A percentile compares a stretch with the other conserved stretches of the same genome.
Evolutionary conservation across 53 echinoderm and acorn worm species (phyloP).

Genomic region (Mesocentrotus franciscanus): DNA sequence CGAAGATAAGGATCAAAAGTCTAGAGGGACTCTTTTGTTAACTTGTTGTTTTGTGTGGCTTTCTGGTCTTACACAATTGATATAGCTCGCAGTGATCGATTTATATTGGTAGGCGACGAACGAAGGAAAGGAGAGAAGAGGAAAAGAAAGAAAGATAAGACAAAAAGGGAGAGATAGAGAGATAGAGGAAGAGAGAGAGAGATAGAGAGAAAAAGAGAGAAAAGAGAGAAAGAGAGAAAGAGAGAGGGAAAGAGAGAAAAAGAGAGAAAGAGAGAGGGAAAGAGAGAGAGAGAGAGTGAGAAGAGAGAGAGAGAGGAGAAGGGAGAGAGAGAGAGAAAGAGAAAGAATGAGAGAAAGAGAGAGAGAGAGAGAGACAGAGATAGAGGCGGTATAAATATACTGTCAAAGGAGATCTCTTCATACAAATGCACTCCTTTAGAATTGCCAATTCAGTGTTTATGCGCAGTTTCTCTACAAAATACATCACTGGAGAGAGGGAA

Average conservation of each 20-base stretch:
- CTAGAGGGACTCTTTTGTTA: conserved; percentile 27
- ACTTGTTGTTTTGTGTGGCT: conserved; percentile 48
- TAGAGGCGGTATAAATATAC: not conserved
- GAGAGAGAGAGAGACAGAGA: not conserved
- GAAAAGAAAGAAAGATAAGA: not conserved
- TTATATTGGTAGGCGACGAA: not conserved
- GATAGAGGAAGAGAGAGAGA: not conserved
- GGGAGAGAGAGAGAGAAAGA: not conserved
- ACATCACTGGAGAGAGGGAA: not conserved
- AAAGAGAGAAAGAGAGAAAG: not conserved
- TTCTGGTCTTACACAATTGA: conserved; percentile 30
- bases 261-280: not conserved
- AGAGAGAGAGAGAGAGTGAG: not conserved
- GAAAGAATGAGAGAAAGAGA: not conserved
- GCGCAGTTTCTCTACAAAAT: too few species aligned
- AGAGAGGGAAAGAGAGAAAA: not conserved
- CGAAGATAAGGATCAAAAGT: conserved; percentile 42
- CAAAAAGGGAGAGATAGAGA: not conserved
- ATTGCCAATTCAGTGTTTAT: too few species aligned
- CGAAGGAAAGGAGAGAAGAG: not conserved
- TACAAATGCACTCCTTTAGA: too few species aligned
- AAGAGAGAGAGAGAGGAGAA: not conserved
- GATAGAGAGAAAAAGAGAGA: not conserved
- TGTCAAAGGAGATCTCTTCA: not conserved
- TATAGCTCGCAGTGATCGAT: conserved; percentile 27